Conservation (phyloP, 1,140 invertebrate species). For the Magallana ariakensis region DNA sequence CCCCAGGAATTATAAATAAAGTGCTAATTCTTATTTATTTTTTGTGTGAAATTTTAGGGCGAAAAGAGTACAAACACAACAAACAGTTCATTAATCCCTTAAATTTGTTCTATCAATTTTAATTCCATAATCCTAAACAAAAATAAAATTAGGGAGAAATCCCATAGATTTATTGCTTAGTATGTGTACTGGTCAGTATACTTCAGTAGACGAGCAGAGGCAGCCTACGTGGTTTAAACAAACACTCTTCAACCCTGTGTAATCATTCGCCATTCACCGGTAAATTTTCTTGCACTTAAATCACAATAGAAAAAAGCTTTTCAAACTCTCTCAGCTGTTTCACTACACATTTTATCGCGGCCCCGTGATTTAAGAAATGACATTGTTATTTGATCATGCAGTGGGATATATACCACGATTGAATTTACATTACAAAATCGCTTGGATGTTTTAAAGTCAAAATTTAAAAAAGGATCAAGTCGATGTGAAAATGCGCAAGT, state of each 20-base stretch:
- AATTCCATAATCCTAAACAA: too few relatives aligned
- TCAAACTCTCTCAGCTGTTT: constrained; percentile 24
- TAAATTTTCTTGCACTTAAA: not conserved
- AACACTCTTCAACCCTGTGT: not conserved
- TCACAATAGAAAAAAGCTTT: not conserved
- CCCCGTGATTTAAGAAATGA: not conserved
- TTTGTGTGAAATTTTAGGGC: too few relatives aligned
- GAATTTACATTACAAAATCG: not conserved
- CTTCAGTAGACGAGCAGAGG: too few relatives aligned
- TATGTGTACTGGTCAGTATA: too few relatives aligned
- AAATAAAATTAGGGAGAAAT: too few relatives aligned
- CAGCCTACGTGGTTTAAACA: not conserved
- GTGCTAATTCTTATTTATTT: too few relatives aligned
- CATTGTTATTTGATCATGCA: constrained; percentile 16
- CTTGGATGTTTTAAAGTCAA: not conserved
- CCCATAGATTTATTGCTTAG: too few relatives aligned
- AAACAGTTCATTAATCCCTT: too few relatives aligned
- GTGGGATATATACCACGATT: not conserved
- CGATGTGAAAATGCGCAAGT: not conserved
- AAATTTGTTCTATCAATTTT: too few relatives aligned
- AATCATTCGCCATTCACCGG: not conserved
- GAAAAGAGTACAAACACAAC: too few relatives aligned
- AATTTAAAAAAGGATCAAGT: not conserved
- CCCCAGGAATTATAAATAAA: too few relatives aligned
- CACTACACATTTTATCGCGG: not conserved